Percentiles rank a stretch among this genome's conserved stretches.
These are phyloP conservation scores for Anthopleura sola DNA, from an alignment of 64 coral and sea anemone species.

Conservation along the genomic window DNA sequence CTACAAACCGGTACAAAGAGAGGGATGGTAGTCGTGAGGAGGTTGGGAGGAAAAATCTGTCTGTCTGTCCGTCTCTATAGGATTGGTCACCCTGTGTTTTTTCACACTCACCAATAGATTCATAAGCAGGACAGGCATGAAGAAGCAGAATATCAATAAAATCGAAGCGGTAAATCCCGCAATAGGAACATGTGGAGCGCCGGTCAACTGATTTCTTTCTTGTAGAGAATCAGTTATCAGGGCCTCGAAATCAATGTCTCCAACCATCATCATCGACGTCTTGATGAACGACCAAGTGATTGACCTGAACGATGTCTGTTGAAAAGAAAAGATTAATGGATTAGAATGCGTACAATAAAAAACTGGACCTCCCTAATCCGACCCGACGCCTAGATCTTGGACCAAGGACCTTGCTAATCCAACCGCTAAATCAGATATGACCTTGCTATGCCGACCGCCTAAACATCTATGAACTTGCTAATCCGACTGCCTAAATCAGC, in stretches of 20 bases:
- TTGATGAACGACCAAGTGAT: slow-evolving; percentile 67
- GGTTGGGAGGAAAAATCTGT: too few species aligned
- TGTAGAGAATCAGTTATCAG: slow-evolving; percentile 35
- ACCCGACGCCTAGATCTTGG: background rate
- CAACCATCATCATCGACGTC: slow-evolving; percentile 80
- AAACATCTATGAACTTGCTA: background rate
- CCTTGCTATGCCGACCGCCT: background rate
- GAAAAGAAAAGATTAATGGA: background rate
- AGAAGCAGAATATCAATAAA: slow-evolving; percentile 48
- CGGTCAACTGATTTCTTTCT: background rate
- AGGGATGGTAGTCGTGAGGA: too few species aligned
- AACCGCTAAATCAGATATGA: background rate
- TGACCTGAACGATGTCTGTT: slow-evolving; percentile 29
- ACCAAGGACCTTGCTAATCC: background rate
- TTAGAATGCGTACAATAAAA: too few species aligned
- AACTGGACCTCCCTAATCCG: background rate
- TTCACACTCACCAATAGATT: slow-evolving; percentile 68
- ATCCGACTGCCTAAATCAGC: background rate
- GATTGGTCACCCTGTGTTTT: background rate
- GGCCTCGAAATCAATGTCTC: slow-evolving; percentile 57
- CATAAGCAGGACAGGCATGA: slow-evolving; percentile 69
- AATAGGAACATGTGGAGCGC: slow-evolving; percentile 54
- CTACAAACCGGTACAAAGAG: too few species aligned
- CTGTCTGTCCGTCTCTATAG: too few species aligned
- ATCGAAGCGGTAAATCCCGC: slow-evolving; percentile 30